These are phyloP conservation scores for Diceros bicornis DNA, from an alignment of 2,797 vertebrate genomes.

Conservation along the genomic window DNA sequence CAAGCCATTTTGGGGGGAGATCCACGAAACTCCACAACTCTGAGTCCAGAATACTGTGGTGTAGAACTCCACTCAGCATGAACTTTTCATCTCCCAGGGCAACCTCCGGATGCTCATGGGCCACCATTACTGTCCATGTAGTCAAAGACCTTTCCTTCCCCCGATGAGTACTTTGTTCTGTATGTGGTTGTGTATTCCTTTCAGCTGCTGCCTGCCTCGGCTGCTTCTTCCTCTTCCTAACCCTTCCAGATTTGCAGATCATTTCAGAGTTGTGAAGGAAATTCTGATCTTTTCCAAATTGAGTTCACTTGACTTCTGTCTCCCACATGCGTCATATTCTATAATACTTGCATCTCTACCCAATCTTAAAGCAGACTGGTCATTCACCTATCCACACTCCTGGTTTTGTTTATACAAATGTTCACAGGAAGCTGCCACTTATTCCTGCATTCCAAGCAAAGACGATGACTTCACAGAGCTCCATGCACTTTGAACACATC, in stretches of 20 bases:
- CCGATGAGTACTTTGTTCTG: not conserved
- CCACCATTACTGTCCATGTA: not conserved
- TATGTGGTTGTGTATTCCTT: not conserved
- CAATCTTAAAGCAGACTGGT: not conserved
- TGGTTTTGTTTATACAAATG: not conserved
- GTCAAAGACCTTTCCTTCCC: not conserved
- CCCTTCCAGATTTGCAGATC: not conserved
- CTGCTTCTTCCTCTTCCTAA: not conserved
- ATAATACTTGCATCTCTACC: not conserved
- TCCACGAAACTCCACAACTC: not conserved
- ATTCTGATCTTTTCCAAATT: conserved; percentile 40
- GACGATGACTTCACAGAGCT: not conserved
- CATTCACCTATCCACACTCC: not conserved
- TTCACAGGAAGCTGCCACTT: not conserved
- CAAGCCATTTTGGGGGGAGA: not conserved
- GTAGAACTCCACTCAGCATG: not conserved
- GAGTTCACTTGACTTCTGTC: not conserved
- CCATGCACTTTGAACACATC: not conserved
- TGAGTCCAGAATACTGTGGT: not conserved
- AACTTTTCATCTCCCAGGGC: not conserved
- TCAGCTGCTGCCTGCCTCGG: not conserved
- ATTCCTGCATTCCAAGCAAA: not conserved
- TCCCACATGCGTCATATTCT: not conserved
- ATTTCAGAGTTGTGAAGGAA: not conserved
- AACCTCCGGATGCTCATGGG: not conserved